Conservation (phyloP, 2,113 vertebrate genomes). For the Corynorhinus townsendii region DNA sequence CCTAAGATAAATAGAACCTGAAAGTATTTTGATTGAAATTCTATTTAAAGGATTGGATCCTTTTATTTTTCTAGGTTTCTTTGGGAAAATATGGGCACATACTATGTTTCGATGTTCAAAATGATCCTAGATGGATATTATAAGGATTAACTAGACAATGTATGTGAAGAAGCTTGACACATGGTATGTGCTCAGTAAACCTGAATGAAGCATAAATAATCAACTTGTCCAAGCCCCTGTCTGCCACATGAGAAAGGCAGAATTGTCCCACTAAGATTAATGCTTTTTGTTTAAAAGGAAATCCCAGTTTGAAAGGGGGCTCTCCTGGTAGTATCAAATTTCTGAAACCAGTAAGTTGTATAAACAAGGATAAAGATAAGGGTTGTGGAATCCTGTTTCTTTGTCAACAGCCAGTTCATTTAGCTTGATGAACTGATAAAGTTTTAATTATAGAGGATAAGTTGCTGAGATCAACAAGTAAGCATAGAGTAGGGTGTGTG, state of each 20-base stretch:
- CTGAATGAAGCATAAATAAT: neutral
- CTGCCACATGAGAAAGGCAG: neutral
- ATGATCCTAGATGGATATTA: neutral
- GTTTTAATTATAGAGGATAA: neutral
- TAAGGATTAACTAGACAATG: neutral
- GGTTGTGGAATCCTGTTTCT: neutral
- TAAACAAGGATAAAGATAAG: neutral
- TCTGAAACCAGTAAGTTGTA: neutral
- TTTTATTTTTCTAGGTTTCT: slow-evolving; percentile 5
- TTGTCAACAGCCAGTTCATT: neutral
- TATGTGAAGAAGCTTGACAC: neutral
- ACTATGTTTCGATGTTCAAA: neutral
- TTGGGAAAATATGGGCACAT: neutral
- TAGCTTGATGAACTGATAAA: neutral
- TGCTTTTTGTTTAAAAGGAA: neutral
- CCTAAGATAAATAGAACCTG: neutral
- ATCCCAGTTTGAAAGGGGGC: neutral
- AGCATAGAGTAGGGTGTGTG: neutral
- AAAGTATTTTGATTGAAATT: slow-evolving; percentile 16
- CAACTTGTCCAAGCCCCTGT: neutral
- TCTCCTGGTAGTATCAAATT: neutral
- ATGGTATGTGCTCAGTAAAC: neutral
- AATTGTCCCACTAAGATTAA: neutral
- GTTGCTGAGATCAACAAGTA: slow-evolving; percentile 10
- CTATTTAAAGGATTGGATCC: neutral